Evolutionary conservation across 1,140 invertebrate species (phyloP), one percentile per base, ranked within the genome.

Genomic region (Hormaphis cornu): DNA sequence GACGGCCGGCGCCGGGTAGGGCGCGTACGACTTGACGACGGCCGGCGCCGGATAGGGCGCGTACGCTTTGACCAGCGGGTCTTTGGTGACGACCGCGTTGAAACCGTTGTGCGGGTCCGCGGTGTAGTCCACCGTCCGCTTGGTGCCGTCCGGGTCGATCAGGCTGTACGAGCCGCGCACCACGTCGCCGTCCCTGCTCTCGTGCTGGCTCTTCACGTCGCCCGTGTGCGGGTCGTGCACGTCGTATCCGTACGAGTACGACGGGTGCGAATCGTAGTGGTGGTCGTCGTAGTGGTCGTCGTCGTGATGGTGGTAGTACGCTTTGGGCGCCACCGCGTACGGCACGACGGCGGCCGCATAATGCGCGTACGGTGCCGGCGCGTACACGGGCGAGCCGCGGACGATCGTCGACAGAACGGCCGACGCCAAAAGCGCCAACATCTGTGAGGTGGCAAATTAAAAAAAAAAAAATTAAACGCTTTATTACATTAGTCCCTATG

Each of bases 161-260:
- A 83, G 78, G 8, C 82, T 84, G 77, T 88, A 88, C 74, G 85
- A 82, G 33, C 87, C 87, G 22, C 79, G 78, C 40, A 88, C 86
- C 5, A 82, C 81, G 74, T 88, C 86, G 35, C 86, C 86, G 71
- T 84, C 79, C 48, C 86, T 81, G 52, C 79, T 81, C 76, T 88
- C 86, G 73, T 84, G 82, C 72, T 86, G 85, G 73, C 82, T 83
- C 76, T 88, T 86, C 56, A 82, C 81, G 76, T 88, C 85, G 52
- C 87, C 84, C 72, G 82, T 86, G 74, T 82, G 78, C 7, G 84
- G 82, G 76, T 88, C 86, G 72, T 85, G 82, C 14, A 87, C 84
- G 42, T 85, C 86, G 74, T 86, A 87, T 2, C 83, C 80, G 75
- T 84, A 87, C 35, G 82, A 80, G 72, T 87, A 87, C 16, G 71